Evolutionary conservation across 2,888 invertebrate genomes (phyloP), one percentile per base, ranked within the genome.

Genomic region (Epistrophe grossulariae): DNA sequence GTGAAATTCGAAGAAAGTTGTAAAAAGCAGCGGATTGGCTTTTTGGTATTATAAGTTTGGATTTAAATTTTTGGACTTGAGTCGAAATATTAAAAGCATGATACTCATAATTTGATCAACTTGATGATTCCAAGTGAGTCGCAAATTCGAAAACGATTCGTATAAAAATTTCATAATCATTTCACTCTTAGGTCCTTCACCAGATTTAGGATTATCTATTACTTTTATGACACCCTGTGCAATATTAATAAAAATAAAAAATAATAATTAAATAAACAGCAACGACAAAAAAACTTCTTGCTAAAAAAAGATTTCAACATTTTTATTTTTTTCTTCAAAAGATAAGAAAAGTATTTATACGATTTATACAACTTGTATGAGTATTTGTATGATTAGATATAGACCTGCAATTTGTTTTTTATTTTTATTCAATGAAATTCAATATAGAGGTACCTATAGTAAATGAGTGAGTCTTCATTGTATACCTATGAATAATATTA

Each of bases 261-360:
- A 62, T 50, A 13, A 5, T 40, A 8, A 5, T 40, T 35, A 38
- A 28, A 40, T 48, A 38, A 38, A 68, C 55, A 71, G 24, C 24
- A 52, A 71, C 62, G 45, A 64, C 15, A 17, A 40, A 17, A n/a
- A 64, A 60, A 31, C n/a, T 48, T 31, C 17, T 48, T 45, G 4
- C 11, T 4, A 1, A 38, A 35, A 35, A 0, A 28, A 45, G 5
- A 5, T 9, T 28, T 28, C 43, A 43, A 4, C 24, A 8, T 15
- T n/a, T 13, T 3, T 15, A 3, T 38, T 24, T 24, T 38, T 15
- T 35, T 24, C 1, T 28, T 45, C n/a, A 28, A 45, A 64, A 43
- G 62, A 64, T 64, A 64, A 64, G 24, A 62, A 62, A 24, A 15
- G 13, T 43, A 64, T 24, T 64, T 64, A 31, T 31, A 64, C 59